Percentiles rank a stretch among this genome's conserved stretches.
Evolutionary conservation across 2,797 vertebrate genomes (phyloP).

Genomic region (Bradypodion pumilum): DNA sequence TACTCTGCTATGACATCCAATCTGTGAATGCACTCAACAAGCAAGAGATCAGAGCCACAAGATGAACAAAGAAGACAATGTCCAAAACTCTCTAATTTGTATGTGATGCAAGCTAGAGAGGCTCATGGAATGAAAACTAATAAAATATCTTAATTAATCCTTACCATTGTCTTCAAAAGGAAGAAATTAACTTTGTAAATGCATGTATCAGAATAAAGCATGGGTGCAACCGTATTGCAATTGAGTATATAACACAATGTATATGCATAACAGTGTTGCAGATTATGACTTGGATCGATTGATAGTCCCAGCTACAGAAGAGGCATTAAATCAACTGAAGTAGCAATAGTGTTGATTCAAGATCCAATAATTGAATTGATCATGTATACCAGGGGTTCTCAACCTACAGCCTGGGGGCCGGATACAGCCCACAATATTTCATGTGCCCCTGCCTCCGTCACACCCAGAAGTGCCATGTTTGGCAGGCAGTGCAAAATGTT

Average conservation of each 20-base stretch:
- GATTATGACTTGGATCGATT: no score
- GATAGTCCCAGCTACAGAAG: no score
- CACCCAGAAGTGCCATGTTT: no score
- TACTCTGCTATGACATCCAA: not conserved
- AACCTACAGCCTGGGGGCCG: no score
- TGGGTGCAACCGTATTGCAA: no score
- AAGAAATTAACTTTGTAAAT: not conserved
- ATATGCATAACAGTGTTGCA: not conserved
- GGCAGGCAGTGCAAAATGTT: no score
- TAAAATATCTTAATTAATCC: not conserved
- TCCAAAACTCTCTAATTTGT: constrained; percentile 31
- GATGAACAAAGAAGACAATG: constrained; percentile 38
- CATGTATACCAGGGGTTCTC: no score
- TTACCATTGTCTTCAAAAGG: constrained; percentile 9
- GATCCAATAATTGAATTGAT: no score
- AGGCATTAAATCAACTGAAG: no score
- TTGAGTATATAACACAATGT: not conserved
- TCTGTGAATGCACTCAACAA: not conserved
- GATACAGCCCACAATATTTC: no score
- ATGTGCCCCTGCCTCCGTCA: no score
- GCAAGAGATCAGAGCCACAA: constrained; percentile 22
- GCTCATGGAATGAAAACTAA: constrained; percentile 12
- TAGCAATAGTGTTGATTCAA: no score
- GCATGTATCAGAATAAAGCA: not conserved
- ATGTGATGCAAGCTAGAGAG: constrained; percentile 1